These are phyloP conservation scores for Montipora foliosa DNA, from an alignment of 64 coral and sea anemone genomes.

Conservation along the genomic window DNA sequence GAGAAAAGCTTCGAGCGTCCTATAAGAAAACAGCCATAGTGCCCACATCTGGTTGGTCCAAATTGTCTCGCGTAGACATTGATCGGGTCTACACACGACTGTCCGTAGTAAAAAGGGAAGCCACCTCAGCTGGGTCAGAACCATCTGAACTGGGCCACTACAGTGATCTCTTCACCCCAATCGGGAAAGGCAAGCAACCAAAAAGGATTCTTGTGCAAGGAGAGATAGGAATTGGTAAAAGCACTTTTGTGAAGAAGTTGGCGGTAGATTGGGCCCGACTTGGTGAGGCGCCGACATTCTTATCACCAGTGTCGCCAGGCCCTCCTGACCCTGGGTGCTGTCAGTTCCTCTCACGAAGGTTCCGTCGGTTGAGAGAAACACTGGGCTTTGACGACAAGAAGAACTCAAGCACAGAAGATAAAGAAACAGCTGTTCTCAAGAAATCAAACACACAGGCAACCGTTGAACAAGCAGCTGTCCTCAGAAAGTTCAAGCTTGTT, in stretches of 20 bases:
- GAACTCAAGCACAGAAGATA: no score
- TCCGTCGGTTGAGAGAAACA: no score
- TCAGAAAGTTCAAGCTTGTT: background rate
- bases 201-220: conserved; percentile 5
- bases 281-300: background rate
- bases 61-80: background rate
- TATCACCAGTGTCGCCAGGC: no score
- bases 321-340: no score
- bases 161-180: background rate
- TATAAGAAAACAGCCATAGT: background rate
- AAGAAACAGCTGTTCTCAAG: no score
- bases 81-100: background rate
- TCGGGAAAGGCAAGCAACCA: background rate
- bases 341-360: no score
- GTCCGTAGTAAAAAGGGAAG: background rate
- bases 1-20: background rate
- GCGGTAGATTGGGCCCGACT: background rate
- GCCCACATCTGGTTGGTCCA: background rate
- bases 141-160: background rate
- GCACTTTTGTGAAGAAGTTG: background rate
- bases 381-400: no score
- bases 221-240: conserved; percentile 1
- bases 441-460: background rate
- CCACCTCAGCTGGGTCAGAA: background rate
- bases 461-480: background rate